Evolutionary conservation across 2,797 vertebrate species (phyloP), one percentile per base, ranked within the genome.

Genomic region (Phataginus tricuspis): DNA sequence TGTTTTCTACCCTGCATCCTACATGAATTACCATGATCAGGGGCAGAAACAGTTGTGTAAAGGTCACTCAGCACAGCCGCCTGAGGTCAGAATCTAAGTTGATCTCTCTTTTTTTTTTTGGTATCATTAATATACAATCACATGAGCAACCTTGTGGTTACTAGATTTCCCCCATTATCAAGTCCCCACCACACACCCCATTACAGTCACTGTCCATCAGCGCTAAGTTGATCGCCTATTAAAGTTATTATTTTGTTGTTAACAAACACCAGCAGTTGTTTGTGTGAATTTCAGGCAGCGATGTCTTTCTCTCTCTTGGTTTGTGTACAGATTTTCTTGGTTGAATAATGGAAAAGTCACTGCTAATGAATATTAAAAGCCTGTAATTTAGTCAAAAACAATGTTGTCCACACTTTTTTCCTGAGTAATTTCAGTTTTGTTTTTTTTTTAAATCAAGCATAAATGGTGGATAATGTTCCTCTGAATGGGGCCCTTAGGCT

Each of bases 401-500:
- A 97, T 98, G 96, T 95, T 98, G 95, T 71, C 95, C 92, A 95
- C 96, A 97, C 83, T 95, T 98, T 97, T 98, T 96, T 86, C 74
- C 89, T 86, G 49, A 97, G 85, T 90, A 97, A 98, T 98, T 98
- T 97, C 88, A 96, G 94, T 86, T 74, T 27, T 31, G 37, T 25
- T 74, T 37, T 57, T 82, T 85, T 95, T 82, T 89, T 19, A 97
- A 97, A 55, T 86, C 57, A 97, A 97, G 90, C 61, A 45, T 97
- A 98, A 98, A 93, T 96, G 87, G 98, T 97, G 97, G 97, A 95
- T 98, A 98, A 98, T 96, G 80, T 98, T 97, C 96, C 91, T 94
- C 88, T 96, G 97, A 98, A 98, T 97, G 97, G 84, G 98, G 96
- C 98, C 98, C 98, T 98, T 97, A 97, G 98, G 98, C 97, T 98